phyloP scores from a whole-genome alignment of 2,888 invertebrate species.

The Dichetophora obliterata region DNA sequence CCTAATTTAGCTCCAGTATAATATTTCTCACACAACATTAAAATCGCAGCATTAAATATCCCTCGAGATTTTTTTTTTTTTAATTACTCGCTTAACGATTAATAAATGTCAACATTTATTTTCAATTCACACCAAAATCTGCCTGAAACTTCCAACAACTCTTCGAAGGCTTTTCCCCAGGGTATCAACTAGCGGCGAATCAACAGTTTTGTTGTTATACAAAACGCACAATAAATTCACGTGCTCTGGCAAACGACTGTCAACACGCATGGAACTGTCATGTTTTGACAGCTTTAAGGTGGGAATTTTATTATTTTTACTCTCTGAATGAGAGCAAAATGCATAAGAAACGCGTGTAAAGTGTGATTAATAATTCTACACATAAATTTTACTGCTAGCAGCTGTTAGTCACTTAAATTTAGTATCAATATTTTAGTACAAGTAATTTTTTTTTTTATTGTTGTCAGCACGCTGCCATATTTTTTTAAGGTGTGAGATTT shows the following conservation, averaged over 20 bases:
- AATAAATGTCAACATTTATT: too few relatives aligned
- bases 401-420: not conserved
- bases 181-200: not conserved
- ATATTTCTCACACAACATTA: too few relatives aligned
- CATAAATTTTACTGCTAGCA: conserved; percentile 16
- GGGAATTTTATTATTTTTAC: not conserved
- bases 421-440: not conserved
- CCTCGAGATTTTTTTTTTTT: too few relatives aligned
- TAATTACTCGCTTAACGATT: too few relatives aligned
- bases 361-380: not conserved
- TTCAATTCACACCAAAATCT: too few relatives aligned
- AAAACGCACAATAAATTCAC: conserved; percentile 6
- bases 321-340: not conserved
- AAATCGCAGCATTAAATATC: too few relatives aligned
- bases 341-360: not conserved
- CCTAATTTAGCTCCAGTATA: too few relatives aligned
- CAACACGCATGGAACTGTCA: conserved; percentile 13
- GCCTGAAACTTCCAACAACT: too few relatives aligned
- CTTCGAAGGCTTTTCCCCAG: not conserved
- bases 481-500: too few relatives aligned
- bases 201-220: not conserved
- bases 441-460: too few relatives aligned
- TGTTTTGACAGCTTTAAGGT: too few relatives aligned
- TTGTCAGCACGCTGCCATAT: too few relatives aligned
- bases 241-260: not conserved